Evolutionary conservation across 2,888 invertebrate genomes (phyloP), one percentile per base, ranked within the genome.

Genomic region (Neria commutata): DNA sequence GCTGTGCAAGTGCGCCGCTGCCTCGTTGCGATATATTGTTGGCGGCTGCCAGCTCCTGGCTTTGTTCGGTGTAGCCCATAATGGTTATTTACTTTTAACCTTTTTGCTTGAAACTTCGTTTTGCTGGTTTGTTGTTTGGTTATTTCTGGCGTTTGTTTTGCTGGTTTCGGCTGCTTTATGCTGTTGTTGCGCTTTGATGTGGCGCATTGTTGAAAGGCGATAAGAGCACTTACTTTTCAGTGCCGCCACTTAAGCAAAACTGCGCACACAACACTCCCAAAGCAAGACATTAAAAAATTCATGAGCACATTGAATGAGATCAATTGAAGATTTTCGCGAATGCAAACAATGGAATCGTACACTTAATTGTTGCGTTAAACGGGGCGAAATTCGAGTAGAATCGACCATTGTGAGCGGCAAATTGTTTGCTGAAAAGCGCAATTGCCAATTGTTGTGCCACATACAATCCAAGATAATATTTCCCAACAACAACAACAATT

Each of bases 21-120:
- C 63, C 25, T 24, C 63, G 60, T 64, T 67, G 21, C 42, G 68
- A 72, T 73, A 64, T 71, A 70, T 73, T 65, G 64, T 66, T 68
- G 62, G 64, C 73, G 62, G 42, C 67, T 71, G 64, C 64, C 69
- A 48, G 62, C 64, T 62, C 66, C 60, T 60, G 56, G n/a, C 21
- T 19, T 19, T 19, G 19, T 42, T 21, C n/a, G 66, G 65, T 74
- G 58, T 67, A 74, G 70, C 70, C 69, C 69, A 71, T 74, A 72
- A 72, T 72, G 72, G 72, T 63, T 72, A 71, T 73, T 72, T 74
- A 72, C 72, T 73, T 71, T 74, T 65, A 67, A 68, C 68, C 68
- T 63, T 59, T 57, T 57, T 19, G 17, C 42, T 3, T 42, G 4
- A 14, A 42, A 19, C 21, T 42, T 42, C 17, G 21, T 21, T 47